These are phyloP conservation scores for Phrixothrix hirtus DNA, from an alignment of 2,888 invertebrate genomes.

Conservation along the genomic window DNA sequence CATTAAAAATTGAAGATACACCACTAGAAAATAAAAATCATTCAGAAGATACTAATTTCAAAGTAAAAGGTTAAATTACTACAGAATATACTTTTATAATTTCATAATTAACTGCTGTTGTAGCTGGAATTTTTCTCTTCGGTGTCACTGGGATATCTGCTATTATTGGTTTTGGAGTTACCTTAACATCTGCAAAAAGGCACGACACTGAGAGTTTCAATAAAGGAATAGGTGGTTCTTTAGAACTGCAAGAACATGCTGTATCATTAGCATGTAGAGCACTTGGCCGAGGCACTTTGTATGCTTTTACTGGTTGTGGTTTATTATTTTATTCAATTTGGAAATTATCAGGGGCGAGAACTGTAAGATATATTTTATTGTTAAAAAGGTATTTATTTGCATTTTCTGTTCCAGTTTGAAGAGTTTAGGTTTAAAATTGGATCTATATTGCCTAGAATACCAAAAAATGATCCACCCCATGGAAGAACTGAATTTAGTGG, in stretches of 20 bases:
- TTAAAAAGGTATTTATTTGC: neutral
- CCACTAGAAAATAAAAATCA: constrained; percentile 2
- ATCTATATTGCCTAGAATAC: constrained; percentile 71
- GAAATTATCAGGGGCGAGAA: constrained; percentile 85
- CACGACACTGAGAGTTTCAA: constrained; percentile 78
- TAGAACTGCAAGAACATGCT: constrained; percentile 74
- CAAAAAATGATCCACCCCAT: constrained; percentile 75
- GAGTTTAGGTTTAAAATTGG: constrained; percentile 86
- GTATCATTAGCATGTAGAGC: constrained; percentile 80
- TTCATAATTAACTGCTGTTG: constrained; percentile 40
- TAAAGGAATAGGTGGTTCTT: constrained; percentile 67
- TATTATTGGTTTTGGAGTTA: constrained; percentile 78
- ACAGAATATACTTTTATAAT: neutral
- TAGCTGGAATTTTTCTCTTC: constrained; percentile 73
- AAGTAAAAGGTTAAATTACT: constrained; percentile 32
- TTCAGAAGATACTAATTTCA: constrained; percentile 23
- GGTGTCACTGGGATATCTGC: constrained; percentile 78
- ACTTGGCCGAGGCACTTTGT: constrained; percentile 84
- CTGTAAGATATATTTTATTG: constrained; percentile 62
- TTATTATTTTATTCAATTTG: constrained; percentile 80
- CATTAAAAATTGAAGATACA: neutral
- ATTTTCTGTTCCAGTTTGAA: constrained; percentile 65
- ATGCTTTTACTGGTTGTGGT: constrained; percentile 84
- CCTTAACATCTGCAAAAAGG: constrained; percentile 76
- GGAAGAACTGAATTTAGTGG: constrained; percentile 87